A percentile compares a stretch with the other conserved stretches of the same genome.
These are phyloP conservation scores for Xenentodon cancila DNA, from an alignment of 2,797 vertebrate genomes.

Conservation along the genomic window DNA sequence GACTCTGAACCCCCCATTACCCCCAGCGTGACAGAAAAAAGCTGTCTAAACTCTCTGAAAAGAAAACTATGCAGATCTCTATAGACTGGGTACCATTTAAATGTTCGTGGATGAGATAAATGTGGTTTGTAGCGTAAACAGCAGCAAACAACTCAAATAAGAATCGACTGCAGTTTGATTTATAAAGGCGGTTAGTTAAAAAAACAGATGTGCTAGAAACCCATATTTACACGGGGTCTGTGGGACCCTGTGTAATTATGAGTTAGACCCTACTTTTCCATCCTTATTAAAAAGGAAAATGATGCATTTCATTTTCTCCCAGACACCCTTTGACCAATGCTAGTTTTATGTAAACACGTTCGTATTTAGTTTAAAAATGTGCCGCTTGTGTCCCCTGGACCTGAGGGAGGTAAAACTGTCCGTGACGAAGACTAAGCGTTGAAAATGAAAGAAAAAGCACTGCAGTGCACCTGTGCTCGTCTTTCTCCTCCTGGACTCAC, in stretches of 20 bases:
- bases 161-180: conserved; percentile 22
- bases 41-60: no score
- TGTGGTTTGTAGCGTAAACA: no score
- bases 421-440: background rate
- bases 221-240: background rate
- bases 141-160: background rate
- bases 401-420: background rate
- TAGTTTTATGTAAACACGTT: background rate
- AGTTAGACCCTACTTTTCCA: no score
- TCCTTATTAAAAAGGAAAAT: background rate
- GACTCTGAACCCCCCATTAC: no score
- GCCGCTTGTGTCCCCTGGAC: background rate
- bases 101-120: no score
- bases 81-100: no score
- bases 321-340: background rate
- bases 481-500: background rate
- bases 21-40: no score
- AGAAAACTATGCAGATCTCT: no score
- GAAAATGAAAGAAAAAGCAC: background rate
- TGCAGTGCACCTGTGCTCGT: background rate
- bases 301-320: background rate
- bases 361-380: conserved; percentile 1
- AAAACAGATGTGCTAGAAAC: background rate
- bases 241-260: no score
- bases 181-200: background rate